Conservation (phyloP, 2,113 vertebrate species). For the Ardeotis arabs region DNA sequence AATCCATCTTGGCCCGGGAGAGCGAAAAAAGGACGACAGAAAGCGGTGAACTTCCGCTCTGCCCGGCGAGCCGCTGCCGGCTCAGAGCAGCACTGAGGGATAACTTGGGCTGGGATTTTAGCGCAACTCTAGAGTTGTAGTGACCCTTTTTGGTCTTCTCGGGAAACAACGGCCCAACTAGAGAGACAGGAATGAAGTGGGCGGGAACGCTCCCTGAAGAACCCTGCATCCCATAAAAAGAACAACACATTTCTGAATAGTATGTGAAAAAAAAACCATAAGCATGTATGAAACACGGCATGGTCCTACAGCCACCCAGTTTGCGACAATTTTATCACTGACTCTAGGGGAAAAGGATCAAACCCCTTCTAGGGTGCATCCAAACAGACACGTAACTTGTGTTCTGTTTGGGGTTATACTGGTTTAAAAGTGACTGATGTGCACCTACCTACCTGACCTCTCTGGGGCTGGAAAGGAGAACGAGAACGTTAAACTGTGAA, state of each 20-base stretch:
- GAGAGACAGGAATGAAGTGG: background rate
- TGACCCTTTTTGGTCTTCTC: conserved; percentile 47
- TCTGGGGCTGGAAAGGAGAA: background rate
- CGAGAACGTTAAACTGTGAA: background rate
- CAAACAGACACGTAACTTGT: background rate
- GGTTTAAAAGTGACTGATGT: background rate
- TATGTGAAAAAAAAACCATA: no score
- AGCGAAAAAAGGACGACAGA: background rate
- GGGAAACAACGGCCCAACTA: background rate
- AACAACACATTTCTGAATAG: background rate
- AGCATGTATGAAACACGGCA: accelerated
- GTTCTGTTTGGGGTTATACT: background rate
- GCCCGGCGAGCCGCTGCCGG: accelerated
- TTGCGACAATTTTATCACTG: background rate
- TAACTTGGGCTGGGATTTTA: background rate
- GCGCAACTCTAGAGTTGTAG: conserved; percentile 22
- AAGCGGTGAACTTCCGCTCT: background rate
- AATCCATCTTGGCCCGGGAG: background rate
- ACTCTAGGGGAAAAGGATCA: background rate
- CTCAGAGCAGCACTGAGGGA: background rate
- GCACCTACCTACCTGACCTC: background rate
- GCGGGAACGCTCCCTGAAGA: background rate
- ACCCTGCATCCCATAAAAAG: background rate
- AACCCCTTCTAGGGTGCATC: background rate
- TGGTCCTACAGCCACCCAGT: background rate